Conservation (phyloP, 2,113 vertebrate species). For the Myrmophylax atrothorax region DNA sequence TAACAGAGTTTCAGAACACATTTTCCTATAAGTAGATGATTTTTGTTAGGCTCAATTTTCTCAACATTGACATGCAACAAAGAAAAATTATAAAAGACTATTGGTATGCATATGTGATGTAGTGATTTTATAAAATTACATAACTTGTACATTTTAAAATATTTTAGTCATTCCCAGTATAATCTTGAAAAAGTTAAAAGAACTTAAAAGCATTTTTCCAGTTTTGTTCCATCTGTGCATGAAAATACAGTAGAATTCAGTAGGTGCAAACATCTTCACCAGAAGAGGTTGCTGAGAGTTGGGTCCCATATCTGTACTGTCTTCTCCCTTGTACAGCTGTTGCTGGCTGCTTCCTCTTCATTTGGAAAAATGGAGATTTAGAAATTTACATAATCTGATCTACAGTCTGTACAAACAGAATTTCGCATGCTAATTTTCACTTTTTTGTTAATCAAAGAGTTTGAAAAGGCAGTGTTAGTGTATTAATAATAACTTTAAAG, state of each 20-base stretch:
- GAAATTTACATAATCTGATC: slow-evolving; percentile 62
- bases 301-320: not conserved
- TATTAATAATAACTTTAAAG: slow-evolving; percentile 68
- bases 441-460: slow-evolving; percentile 67
- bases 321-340: slow-evolving; percentile 38
- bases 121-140: not conserved
- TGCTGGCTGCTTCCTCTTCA: slow-evolving; percentile 18
- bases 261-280: not conserved
- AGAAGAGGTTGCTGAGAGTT: not conserved
- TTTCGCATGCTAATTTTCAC: slow-evolving; percentile 61
- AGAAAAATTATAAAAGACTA: not conserved
- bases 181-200: not conserved
- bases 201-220: not conserved
- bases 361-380: slow-evolving; percentile 46
- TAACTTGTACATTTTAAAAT: not conserved
- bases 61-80: not conserved
- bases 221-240: not conserved
- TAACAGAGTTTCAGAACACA: not conserved
- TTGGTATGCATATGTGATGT: not conserved
- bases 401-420: slow-evolving; percentile 59
- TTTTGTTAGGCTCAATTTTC: not conserved
- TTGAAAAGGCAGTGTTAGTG: slow-evolving; percentile 61
- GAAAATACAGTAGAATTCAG: not conserved
- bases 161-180: not conserved
- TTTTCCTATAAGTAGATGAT: not conserved